Evolutionary conservation across 2,888 invertebrate genomes (phyloP).

Genomic region (Galerucella nymphaeae): DNA sequence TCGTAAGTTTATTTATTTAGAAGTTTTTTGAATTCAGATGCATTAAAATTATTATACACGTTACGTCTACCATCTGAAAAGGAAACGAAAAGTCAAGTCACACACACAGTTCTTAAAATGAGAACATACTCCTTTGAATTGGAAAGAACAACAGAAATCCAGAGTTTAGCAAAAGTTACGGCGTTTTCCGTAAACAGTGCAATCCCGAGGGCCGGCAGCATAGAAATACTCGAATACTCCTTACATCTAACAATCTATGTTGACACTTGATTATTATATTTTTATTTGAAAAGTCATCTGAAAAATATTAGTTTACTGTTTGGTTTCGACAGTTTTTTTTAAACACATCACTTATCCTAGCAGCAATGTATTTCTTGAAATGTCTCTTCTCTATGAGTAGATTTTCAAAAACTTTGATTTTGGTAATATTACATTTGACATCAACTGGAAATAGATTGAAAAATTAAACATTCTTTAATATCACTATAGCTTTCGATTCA

Average conservation of each 20-base stretch:
- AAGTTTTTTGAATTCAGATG: neutral
- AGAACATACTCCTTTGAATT: conserved; percentile 56
- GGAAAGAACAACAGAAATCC: conserved; percentile 61
- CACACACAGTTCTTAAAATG: conserved; percentile 54
- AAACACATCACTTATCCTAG: too few species aligned
- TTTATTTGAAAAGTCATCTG: neutral
- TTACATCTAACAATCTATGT: conserved; percentile 15
- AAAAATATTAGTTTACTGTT: too few species aligned
- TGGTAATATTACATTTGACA: too few species aligned
- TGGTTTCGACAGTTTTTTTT: too few species aligned
- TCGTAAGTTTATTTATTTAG: neutral
- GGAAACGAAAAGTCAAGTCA: conserved; percentile 56
- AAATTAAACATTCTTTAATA: too few species aligned
- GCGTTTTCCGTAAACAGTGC: conserved; percentile 59
- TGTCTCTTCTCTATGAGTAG: too few species aligned
- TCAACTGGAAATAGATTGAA: too few species aligned
- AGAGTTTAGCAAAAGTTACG: conserved; percentile 58
- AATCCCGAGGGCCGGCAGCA: conserved; percentile 51
- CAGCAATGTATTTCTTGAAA: too few species aligned
- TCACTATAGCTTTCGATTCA: neutral
- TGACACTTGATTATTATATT: conserved; percentile 8
- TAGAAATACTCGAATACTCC: conserved; percentile 9
- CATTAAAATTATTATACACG: neutral
- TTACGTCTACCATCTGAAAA: conserved; percentile 40
- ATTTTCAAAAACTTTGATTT: too few species aligned